A percentile compares a stretch with the other conserved stretches of the same genome.
phyloP scores from a whole-genome alignment of 2,888 invertebrate species.

The Drepanosiphum platanoidis region DNA sequence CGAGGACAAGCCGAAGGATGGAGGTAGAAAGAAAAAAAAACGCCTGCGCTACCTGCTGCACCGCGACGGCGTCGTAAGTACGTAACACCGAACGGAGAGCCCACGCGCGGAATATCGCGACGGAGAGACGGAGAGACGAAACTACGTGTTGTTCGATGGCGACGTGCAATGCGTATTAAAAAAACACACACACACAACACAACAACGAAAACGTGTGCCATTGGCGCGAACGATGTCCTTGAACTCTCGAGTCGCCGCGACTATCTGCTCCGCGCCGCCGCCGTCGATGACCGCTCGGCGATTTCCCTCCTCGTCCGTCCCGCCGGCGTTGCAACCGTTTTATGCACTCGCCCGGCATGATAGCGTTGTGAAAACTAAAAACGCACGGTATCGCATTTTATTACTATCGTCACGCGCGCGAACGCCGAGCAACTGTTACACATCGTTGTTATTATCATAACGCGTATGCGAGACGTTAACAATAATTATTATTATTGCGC shows the following conservation, averaged over 20 bases:
- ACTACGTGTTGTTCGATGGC: too few relatives aligned
- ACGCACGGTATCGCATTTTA: not conserved
- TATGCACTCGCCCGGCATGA: not conserved
- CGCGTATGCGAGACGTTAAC: not conserved
- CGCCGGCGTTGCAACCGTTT: constrained; percentile 25
- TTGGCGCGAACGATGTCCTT: constrained; percentile 51
- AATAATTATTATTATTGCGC: too few relatives aligned
- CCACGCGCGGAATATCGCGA: not conserved
- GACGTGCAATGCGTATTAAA: not conserved
- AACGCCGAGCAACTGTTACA: not conserved
- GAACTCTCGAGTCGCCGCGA: constrained; percentile 38
- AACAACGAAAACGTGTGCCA: not conserved
- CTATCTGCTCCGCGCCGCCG: constrained; percentile 4
- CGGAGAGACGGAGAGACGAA: too few relatives aligned
- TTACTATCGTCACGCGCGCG: not conserved
- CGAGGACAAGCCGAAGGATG: not conserved
- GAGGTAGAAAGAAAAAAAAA: too few relatives aligned
- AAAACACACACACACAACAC: too few relatives aligned
- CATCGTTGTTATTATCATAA: not conserved
- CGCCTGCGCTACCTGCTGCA: too few relatives aligned
- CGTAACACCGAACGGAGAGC: not conserved
- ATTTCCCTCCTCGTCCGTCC: not conserved
- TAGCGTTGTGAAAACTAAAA: too few relatives aligned
- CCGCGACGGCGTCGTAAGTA: not conserved
- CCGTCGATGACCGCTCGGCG: constrained; percentile 54